Evolutionary conservation across 2,797 vertebrate genomes (phyloP), one percentile per base, ranked within the genome.

Genomic region (Danio albolineatus): DNA sequence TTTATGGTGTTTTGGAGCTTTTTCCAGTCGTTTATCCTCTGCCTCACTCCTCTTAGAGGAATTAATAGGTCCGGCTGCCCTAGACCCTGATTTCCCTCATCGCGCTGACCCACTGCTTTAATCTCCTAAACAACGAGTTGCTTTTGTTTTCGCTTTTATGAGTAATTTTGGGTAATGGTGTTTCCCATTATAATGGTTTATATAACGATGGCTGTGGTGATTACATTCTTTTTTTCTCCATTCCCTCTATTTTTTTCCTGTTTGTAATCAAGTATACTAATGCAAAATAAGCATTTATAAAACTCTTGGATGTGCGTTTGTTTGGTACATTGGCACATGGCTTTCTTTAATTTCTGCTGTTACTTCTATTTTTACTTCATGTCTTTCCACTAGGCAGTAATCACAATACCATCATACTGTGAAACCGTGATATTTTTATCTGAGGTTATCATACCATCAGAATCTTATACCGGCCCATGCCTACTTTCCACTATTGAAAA

Each of bases 1-100:
- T 78, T 78, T 79, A 71, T 79, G 46, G 56, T 71, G 56, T 62
- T 79, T 71, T 51, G 39, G 19, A 66, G 46, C 46, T 73, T 71
- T 78, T 49, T 71, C 6, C 5, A 43, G 56, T 78, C 46, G 46
- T 78, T 79, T 79, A 79, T 79, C 17, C 57, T 53, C 19, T 62
- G 39, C 46, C 38, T 61, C 38, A 43, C 38, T 10, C 19, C 36
- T 71, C 48, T 62, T 62, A 51, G 19, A 43, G 36, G 76, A 59
- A 78, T 28, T 28, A 53, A 71, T 44, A 14, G 17, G 17, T 17
- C 13, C 7, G 13, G 10, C 46, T 62, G 56, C n/a, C 54, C 66
- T 12, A 46, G 19, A 59, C 54, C 14, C 14, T n/a, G 19, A 44
- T 36, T 67, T 54, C 7, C 28, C 49, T 64, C 19, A 13, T 54